Evolutionary conservation across 2,888 invertebrate genomes (phyloP).

Genomic region (Andrena camellia): DNA sequence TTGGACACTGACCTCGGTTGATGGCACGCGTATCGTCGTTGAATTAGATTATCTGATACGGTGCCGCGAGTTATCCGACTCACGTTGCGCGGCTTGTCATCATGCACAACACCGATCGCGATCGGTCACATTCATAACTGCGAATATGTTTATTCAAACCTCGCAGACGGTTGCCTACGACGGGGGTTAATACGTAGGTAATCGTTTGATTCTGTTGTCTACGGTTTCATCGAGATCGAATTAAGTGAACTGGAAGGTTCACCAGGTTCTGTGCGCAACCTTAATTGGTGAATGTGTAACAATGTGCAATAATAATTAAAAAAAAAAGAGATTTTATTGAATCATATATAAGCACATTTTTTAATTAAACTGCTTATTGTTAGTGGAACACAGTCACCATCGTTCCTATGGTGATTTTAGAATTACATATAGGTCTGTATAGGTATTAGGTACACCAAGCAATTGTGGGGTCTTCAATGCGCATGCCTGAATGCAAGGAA

Average conservation of each 20-base stretch:
- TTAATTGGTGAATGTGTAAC: too few species aligned
- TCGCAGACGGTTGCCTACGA: background rate
- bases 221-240: background rate
- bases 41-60: slow-evolving; percentile 18
- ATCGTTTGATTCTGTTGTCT: slow-evolving; percentile 7
- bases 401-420: too few species aligned
- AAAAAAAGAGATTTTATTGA: too few species aligned
- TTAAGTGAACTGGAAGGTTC: background rate
- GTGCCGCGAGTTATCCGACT: background rate
- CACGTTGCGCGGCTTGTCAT: background rate
- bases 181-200: background rate
- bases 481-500: too few species aligned
- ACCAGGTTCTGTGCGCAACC: too few species aligned
- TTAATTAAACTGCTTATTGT: too few species aligned
- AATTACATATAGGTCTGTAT: too few species aligned
- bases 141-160: slow-evolving; percentile 18
- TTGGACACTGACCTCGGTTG: slow-evolving; percentile 13
- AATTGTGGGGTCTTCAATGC: too few species aligned
- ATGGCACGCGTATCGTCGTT: background rate
- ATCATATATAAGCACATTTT: too few species aligned
- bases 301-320: too few species aligned
- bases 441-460: too few species aligned
- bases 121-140: slow-evolving; percentile 16
- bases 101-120: background rate
- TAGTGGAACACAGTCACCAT: too few species aligned